Conservation (phyloP, 2,113 vertebrate species). For the Asarcornis scutulata region DNA sequence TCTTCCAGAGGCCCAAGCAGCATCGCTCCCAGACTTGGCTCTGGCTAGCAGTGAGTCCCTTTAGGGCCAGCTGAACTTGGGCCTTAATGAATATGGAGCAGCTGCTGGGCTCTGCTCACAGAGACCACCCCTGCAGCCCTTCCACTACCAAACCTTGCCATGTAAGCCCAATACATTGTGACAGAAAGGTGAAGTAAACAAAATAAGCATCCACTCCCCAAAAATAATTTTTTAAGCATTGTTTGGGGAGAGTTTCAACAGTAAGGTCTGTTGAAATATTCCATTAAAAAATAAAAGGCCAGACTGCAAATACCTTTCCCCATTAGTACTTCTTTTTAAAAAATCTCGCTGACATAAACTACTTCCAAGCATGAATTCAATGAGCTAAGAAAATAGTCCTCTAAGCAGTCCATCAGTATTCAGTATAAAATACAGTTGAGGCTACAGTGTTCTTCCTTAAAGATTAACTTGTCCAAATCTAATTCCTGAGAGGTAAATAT, state of each 20-base stretch:
- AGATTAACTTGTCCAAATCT: accelerated
- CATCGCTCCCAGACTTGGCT: too few species aligned
- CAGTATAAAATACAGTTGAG: neutral
- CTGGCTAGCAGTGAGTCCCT: too few species aligned
- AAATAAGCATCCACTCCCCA: neutral
- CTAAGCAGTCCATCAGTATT: neutral
- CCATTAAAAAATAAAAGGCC: neutral
- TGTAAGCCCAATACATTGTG: too few species aligned
- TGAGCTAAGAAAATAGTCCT: neutral
- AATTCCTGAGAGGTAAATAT: neutral
- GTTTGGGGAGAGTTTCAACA: neutral
- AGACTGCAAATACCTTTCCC: neutral
- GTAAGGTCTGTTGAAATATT: neutral
- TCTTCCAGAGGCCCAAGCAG: too few species aligned
- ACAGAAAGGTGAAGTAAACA: neutral
- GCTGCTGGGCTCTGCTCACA: too few species aligned
- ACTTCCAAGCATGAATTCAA: accelerated
- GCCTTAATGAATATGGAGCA: too few species aligned
- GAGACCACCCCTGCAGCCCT: too few species aligned
- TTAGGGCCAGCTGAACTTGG: too few species aligned
- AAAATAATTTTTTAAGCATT: neutral
- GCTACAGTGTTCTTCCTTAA: neutral
- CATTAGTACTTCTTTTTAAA: neutral
- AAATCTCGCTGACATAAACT: neutral
- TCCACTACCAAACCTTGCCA: too few species aligned